Base-by-base conservation (phyloP, 2,888 invertebrate species). In the Nomada ruficornis region DNA sequence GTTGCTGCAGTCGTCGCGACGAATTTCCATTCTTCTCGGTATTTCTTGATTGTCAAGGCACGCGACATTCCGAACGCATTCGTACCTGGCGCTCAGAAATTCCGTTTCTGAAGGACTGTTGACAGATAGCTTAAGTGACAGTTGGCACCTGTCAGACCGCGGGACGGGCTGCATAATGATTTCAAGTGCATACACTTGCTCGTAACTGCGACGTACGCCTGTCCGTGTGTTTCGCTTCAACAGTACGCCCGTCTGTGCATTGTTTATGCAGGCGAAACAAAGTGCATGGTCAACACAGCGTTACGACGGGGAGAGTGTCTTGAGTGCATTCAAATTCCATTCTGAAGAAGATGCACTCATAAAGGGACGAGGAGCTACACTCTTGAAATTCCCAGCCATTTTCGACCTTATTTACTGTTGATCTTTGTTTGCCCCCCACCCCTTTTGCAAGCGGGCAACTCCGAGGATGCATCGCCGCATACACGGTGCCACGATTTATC, bases 251-350 rank as follows among this genome's bases (percentile, higher is more conserved):
- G 59, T 20, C 50, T 42, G 73, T 73, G 64, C 71, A 77, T 87
- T 86, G 88, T 87, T 86, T 86, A 87, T 84, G 88, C 80, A 85
- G 87, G 73, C 84, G 77, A 77, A 77, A 87, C 86, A 86, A 87
- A 86, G 86, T 86, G 86, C 80, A 85, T 60, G 80, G 86, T 86
- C 86, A 86, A 86, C 86, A 86, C 72, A 29, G 55, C 62, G 80
- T 75, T 62, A 74, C 88, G 83, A 60, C 71, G 47, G 23, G 13
- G 57, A 70, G 83, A 71, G 82, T 63, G 76, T 83, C 83, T 87
- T 83, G 59, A 86, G 86, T 78, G 72, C 80, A 78, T 86, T 86
- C 83, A 83, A 83, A 86, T 79, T 86, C 73, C 77, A 65, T 78
- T 60, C 67, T 62, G 67, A 44, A 64, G 77, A 72, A 83, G 74